A percentile compares a stretch with the other conserved stretches of the same genome.
Evolutionary conservation across 2,113 vertebrate genomes (phyloP).

Genomic region (Psilopogon haemacephalus): DNA sequence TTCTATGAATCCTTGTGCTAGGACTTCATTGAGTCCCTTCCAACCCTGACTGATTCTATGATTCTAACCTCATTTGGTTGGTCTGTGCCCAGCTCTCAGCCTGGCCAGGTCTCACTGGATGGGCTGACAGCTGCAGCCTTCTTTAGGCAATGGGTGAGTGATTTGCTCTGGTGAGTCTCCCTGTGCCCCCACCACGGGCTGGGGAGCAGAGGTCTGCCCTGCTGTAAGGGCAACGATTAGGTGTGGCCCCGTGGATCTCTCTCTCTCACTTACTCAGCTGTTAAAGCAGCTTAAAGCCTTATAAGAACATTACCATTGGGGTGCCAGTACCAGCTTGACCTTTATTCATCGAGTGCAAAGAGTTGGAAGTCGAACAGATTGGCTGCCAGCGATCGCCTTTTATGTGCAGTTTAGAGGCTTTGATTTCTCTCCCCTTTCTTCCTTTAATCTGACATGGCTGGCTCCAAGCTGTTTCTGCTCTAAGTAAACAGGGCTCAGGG

Average conservation of each 20-base stretch:
- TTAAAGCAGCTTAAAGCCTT: slow-evolving; percentile 85
- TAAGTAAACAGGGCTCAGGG: slow-evolving; percentile 83
- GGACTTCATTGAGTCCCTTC: too few relatives aligned
- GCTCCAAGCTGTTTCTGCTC: slow-evolving; percentile 83
- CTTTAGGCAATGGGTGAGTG: neutral
- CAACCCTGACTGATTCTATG: too few relatives aligned
- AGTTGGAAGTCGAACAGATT: slow-evolving; percentile 85
- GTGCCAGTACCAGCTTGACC: slow-evolving; percentile 83
- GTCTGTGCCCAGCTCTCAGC: too few relatives aligned
- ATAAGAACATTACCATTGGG: slow-evolving; percentile 87
- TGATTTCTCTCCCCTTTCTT: slow-evolving; percentile 84
- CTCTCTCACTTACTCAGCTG: slow-evolving; percentile 83
- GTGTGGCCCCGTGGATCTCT: slow-evolving; percentile 72
- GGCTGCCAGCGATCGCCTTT: slow-evolving; percentile 82
- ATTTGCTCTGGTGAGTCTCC: neutral
- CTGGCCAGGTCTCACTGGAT: too few relatives aligned
- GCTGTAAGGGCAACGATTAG: slow-evolving; percentile 67
- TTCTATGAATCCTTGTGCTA: too few relatives aligned
- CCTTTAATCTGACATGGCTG: slow-evolving; percentile 85
- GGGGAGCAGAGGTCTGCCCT: slow-evolving; percentile 12
- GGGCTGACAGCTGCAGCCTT: too few relatives aligned
- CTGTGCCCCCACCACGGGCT: neutral
- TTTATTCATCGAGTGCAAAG: slow-evolving; percentile 85
- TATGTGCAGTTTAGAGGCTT: slow-evolving; percentile 83
- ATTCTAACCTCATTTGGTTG: too few relatives aligned